Conservation (phyloP, 2,888 invertebrate species). For the Pachydiplax longipennis region DNA sequence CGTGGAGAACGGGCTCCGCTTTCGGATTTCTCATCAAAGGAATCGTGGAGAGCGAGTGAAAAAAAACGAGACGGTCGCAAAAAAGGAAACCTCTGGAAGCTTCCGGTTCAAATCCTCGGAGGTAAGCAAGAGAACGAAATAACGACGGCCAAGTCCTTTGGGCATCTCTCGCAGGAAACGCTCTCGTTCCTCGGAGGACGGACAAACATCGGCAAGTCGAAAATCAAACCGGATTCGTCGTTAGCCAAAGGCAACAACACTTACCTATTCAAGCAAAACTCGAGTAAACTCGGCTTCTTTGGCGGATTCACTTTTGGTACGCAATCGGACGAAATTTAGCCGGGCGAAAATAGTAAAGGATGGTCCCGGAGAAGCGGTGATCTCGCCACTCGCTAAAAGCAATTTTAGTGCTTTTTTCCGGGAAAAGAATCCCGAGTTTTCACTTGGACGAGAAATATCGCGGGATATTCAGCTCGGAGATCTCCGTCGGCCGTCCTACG, state of each 20-base stretch:
- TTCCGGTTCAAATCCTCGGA: background rate
- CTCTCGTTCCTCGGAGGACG: too few relatives aligned
- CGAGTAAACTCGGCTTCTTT: background rate
- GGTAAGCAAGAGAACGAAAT: background rate
- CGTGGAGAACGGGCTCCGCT: background rate
- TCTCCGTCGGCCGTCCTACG: too few relatives aligned
- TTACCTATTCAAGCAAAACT: background rate
- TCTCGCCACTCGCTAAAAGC: background rate
- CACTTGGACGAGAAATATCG: too few relatives aligned
- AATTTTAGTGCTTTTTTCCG: too few relatives aligned
- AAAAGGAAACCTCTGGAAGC: background rate
- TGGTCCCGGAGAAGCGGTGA: background rate
- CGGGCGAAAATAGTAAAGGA: background rate
- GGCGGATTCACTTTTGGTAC: background rate
- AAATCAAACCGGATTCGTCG: background rate
- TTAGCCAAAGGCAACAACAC: background rate
- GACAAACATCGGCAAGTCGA: background rate
- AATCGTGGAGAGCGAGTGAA: background rate
- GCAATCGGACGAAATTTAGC: background rate
- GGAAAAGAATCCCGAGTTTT: too few relatives aligned
- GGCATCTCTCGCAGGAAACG: background rate
- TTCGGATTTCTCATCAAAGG: background rate
- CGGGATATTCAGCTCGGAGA: too few relatives aligned
- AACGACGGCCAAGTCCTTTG: background rate
- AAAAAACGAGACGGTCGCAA: background rate